phyloP scores from a whole-genome alignment of 2,113 vertebrate species.

The Thamnaconus septentrionalis region DNA sequence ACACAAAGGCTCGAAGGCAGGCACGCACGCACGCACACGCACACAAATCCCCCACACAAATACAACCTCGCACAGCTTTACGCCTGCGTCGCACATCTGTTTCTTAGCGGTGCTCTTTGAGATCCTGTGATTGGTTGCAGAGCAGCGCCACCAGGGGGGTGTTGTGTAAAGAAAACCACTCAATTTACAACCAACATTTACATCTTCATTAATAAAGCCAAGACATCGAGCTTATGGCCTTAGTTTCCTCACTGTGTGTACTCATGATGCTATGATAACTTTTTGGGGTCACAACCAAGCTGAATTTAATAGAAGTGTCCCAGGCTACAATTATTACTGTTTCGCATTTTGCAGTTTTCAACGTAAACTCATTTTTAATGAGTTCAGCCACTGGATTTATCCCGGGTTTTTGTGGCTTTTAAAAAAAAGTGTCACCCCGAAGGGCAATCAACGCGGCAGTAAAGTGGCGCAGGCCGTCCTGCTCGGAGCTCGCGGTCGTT shows the following conservation, averaged over 20 bases:
- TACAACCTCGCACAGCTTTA: not conserved
- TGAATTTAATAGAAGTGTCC: not conserved
- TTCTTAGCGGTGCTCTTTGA: slow-evolving; percentile 5
- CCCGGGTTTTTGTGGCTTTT: no score
- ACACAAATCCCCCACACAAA: not conserved
- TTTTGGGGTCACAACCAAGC: not conserved
- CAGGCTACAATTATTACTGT: not conserved
- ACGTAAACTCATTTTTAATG: not conserved
- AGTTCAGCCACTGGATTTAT: no score
- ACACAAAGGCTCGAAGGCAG: not conserved
- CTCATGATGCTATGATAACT: no score
- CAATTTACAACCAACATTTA: no score
- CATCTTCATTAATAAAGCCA: no score
- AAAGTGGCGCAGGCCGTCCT: not conserved
- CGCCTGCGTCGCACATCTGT: not conserved
- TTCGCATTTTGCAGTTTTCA: not conserved
- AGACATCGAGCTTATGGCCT: no score
- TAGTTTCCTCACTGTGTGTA: no score
- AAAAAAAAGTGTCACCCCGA: no score
- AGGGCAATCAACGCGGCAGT: not conserved
- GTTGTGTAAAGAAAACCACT: no score
- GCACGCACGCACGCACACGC: not conserved
- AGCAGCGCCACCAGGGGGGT: no score
- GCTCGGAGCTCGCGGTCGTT: slow-evolving; percentile 13
- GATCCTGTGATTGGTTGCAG: not conserved